Evolutionary conservation across 1,140 invertebrate genomes (phyloP), one percentile per base, ranked within the genome.

Genomic region (Drosophila melanogaster): DNA sequence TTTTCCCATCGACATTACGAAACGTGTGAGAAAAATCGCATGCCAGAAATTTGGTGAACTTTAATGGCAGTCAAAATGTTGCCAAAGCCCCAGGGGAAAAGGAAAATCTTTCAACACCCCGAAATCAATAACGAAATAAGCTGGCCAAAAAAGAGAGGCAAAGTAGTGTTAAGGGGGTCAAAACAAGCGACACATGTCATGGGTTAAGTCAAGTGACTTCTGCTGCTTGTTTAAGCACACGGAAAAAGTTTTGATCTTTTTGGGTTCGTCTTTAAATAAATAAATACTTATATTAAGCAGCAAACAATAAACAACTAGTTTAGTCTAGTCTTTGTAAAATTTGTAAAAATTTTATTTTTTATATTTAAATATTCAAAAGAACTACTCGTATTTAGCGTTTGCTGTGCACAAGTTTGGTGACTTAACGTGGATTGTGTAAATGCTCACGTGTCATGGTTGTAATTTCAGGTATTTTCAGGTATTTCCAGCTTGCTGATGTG

Each of bases 1-100:
- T n/a, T 69, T 77, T 70, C 62, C 57, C 76, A 73, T 56, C 61
- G 73, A 61, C 74, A 77, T 77, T 77, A 61, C 74, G 64, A 69
- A 77, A 77, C 43, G 40, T 76, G 51, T 62, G 71, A 60, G 73
- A 47, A 76, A 72, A 75, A 66, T 73, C 41, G 37, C 61, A 57
- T 51, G n/a, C 38, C 53, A 50, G 24, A 33, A 47, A 57, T 75
- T 41, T 66, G 55, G 38, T 53, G 49, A 66, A 58, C 54, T 65
- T 57, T 59, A 38, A 53, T 30, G 38, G 33, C 43, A 47, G 19
- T 57, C 60, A 56, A 75, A 75, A 57, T 65, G 72, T 65, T 75
- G 59, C 72, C 56, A 75, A 73, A 41, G 60, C 24, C 70, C 15
- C 15, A 44, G 1, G 1, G 41, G 41, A 38, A 40, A 61, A 24